These are phyloP conservation scores for Caenorhabditis panamensis DNA, from an alignment of 2,888 invertebrate species.

Conservation along the genomic window DNA sequence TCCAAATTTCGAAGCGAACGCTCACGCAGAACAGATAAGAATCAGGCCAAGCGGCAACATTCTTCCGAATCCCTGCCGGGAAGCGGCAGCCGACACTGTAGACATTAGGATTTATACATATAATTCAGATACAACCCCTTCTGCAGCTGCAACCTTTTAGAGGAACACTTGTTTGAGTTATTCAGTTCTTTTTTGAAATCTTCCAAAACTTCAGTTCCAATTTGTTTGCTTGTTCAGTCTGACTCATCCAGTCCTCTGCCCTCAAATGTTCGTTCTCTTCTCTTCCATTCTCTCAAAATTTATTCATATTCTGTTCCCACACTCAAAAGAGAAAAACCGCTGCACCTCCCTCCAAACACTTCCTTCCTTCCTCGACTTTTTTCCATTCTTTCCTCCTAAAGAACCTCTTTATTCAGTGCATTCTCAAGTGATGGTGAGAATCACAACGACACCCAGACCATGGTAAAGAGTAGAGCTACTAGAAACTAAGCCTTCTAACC, in stretches of 20 bases:
- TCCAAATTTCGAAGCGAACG: constrained; percentile 36
- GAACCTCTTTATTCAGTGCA: background rate
- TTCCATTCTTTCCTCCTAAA: constrained; percentile 1
- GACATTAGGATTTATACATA: constrained; percentile 10
- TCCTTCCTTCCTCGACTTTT: background rate
- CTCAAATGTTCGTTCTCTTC: constrained; percentile 8
- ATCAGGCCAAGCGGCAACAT: constrained; percentile 60
- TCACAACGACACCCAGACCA: constrained; percentile 70
- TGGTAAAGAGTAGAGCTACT: constrained; percentile 52
- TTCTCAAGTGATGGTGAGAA: constrained; percentile 62
- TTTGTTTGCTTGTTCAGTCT: background rate
- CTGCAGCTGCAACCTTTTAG: no score
- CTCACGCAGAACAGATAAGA: constrained; percentile 41
- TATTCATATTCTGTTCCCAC: constrained; percentile 19
- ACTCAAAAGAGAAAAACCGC: background rate
- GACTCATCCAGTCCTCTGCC: background rate
- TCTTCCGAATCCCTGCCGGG: constrained; percentile 26
- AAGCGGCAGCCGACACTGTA: constrained; percentile 3
- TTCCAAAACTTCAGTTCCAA: no score
- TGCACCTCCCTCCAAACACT: constrained; percentile 6
- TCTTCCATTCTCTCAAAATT: background rate
- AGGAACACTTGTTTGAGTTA: background rate
- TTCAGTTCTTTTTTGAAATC: no score
- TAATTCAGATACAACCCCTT: background rate
- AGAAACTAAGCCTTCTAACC: background rate